Conservation (phyloP, 2,113 vertebrate genomes). For the Aplodontia rufa region DNA sequence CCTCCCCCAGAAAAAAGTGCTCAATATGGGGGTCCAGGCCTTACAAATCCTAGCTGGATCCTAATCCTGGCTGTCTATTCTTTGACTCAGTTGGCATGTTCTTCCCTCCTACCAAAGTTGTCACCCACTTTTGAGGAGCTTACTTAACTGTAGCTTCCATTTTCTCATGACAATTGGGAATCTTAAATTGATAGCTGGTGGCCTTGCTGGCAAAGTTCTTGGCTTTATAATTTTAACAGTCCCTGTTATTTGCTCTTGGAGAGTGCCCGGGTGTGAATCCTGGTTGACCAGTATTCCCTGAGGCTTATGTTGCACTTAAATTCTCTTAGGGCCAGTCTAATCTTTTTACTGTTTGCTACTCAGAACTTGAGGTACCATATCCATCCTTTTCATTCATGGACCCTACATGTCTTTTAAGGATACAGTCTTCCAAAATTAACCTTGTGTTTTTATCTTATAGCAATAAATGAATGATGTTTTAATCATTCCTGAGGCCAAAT, state of each 20-base stretch:
- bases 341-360: background rate
- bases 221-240: background rate
- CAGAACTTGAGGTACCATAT: background rate
- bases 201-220: background rate
- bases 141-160: background rate
- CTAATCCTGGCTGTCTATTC: background rate
- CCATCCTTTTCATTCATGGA: background rate
- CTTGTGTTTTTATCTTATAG: constrained; percentile 2
- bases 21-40: background rate
- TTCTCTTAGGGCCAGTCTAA: background rate
- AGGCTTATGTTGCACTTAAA: background rate
- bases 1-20: background rate
- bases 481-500: background rate
- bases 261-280: background rate
- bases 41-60: background rate
- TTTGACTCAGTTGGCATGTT: background rate
- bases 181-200: background rate
- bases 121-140: background rate
- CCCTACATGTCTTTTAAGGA: background rate
- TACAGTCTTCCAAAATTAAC: background rate
- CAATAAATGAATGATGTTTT: background rate
- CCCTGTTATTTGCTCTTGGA: background rate
- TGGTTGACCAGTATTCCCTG: background rate
- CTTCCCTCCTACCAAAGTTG: background rate
- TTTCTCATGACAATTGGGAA: background rate